Evolutionary conservation across 2,888 invertebrate genomes (phyloP), one percentile per base, ranked within the genome.

Genomic region (Agrotis exclamationis): DNA sequence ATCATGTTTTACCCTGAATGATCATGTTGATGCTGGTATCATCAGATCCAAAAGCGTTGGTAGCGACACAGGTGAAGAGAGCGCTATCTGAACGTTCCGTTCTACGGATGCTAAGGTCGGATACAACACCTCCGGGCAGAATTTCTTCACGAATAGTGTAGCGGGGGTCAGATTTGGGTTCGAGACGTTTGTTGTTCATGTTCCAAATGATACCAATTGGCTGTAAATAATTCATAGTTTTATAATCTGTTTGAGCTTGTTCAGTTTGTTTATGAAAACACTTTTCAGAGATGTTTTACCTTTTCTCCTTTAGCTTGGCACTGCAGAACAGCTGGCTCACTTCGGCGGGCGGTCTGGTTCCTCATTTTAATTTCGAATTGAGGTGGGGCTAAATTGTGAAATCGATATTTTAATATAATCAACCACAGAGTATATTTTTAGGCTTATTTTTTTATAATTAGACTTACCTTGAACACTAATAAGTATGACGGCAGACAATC

Each of bases 21-120:
- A 99, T 99, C 97, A 99, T 98, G 92, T 99, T 99, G 89, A 99
- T 99, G 94, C 98, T 99, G n/a, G 99, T 98, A 88, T 99, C 99
- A 90, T 99, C 99, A 80, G 98, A 99, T 64, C 99, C 99, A 90
- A 99, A 99, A 22, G 99, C 98, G 91, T 99, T 99, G 4, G 99
- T 99, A 1, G 99, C 99, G 16, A 99, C 98, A 89, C 99, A 99
- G 47, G 99, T 98, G 89, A 99, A 99, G 1, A 99, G 96, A 2
- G 99, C 99, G 5, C 98, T 98, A 92, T 99, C 99, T 44, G 97
- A 97, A 88, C 99, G 96, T 95, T 99, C 99, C 28, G 99, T 98
- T 86, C 98, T 97, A 91, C 99, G 98, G 85, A 99, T 99, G 87
- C 98, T 98, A 67, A 99, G 96, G 88, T 98, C 98, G 33, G 98